A percentile compares a stretch with the other conserved stretches of the same genome.
Conservation (phyloP, 2,888 invertebrate genomes). For the Melanargia galathea region DNA sequence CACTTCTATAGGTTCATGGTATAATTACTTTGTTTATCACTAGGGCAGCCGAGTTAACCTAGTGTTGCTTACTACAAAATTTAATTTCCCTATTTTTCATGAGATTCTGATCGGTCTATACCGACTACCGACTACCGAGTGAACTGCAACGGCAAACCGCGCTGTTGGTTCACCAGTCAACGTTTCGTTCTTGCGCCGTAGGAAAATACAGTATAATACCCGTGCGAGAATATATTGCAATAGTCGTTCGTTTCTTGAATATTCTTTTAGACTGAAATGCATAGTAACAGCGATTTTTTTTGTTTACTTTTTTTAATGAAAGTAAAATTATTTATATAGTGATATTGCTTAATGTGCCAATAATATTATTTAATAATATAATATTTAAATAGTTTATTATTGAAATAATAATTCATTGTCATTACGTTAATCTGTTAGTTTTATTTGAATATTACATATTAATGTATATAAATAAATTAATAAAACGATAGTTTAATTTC, state of each 20-base stretch:
- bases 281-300: not conserved
- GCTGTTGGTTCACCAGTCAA: too few relatives aligned
- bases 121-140: too few relatives aligned
- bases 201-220: too few relatives aligned
- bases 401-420: not conserved
- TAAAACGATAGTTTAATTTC: not conserved
- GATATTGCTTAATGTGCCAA: constrained; percentile 19
- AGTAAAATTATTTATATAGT: not conserved
- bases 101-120: too few relatives aligned
- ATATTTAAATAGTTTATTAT: not conserved
- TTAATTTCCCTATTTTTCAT: too few relatives aligned
- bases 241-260: not conserved
- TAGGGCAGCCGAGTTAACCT: too few relatives aligned
- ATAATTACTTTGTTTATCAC: too few relatives aligned
- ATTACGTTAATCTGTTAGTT: constrained; percentile 5
- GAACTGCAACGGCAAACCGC: too few relatives aligned
- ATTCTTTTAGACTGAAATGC: not conserved
- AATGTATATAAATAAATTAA: constrained; percentile 14
- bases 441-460: constrained; percentile 5
- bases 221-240: too few relatives aligned
- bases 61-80: too few relatives aligned
- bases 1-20: too few relatives aligned
- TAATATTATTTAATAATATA: not conserved
- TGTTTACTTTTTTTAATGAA: not conserved
- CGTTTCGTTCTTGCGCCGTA: too few relatives aligned